Percentiles rank a stretch among this genome's conserved stretches.
phyloP scores from a whole-genome alignment of 2,113 vertebrate species.

The Genyomyrus donnyi region DNA sequence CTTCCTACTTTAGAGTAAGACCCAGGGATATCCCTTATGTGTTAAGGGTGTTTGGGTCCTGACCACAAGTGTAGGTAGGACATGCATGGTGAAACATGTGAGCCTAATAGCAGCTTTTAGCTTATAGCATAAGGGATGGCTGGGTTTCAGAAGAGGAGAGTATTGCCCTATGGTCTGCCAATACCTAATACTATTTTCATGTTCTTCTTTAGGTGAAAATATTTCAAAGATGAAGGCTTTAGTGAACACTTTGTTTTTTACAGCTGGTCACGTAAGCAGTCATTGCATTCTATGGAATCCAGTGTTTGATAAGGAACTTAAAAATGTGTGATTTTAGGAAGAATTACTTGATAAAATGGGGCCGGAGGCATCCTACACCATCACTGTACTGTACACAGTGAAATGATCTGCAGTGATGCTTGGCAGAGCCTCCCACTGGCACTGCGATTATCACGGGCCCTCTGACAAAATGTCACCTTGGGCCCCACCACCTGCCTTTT shows the following conservation, averaged over 20 bases:
- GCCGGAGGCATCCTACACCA: neutral
- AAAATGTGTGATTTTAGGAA: neutral
- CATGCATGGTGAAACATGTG: neutral
- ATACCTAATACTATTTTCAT: neutral
- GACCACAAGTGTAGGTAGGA: neutral
- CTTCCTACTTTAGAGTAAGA: neutral
- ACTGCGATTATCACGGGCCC: neutral
- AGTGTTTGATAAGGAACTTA: neutral
- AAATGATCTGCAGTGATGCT: neutral
- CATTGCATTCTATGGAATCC: neutral
- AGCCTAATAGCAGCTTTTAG: neutral
- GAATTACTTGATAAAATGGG: neutral
- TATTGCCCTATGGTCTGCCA: neutral
- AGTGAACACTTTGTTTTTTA: neutral
- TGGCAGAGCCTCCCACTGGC: neutral
- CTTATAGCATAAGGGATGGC: neutral
- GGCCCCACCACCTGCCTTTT: neutral
- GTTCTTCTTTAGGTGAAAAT: neutral
- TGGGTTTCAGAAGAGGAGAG: neutral
- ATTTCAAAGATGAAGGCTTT: neutral
- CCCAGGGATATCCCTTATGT: neutral
- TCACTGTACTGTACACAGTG: neutral
- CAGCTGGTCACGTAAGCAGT: neutral
- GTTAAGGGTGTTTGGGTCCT: neutral
- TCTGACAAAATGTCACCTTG: neutral